These are phyloP conservation scores for Hyles lineata DNA, from an alignment of 2,888 invertebrate genomes.

Conservation along the genomic window DNA sequence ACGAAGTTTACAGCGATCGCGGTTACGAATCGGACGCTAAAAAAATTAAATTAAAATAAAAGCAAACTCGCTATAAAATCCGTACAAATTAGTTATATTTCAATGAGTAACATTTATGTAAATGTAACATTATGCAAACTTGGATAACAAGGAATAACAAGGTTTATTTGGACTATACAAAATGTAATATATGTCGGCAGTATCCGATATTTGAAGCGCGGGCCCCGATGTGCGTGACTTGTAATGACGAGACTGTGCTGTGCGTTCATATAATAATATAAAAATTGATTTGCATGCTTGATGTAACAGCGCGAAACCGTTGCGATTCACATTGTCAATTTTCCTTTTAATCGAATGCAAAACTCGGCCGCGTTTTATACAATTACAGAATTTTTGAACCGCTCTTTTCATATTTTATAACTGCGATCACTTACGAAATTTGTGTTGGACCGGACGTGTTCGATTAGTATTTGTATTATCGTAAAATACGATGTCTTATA, in stretches of 20 bases:
- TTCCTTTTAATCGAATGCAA: not conserved
- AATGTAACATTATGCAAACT: too few species aligned
- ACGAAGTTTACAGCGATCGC: too few species aligned
- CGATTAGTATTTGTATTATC: not conserved
- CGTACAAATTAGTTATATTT: too few species aligned
- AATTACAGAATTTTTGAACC: not conserved
- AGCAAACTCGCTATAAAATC: too few species aligned
- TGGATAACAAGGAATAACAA: too few species aligned
- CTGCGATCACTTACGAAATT: not conserved
- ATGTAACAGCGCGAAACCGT: constrained; percentile 4
- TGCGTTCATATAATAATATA: constrained; percentile 8
- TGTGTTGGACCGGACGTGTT: not conserved
- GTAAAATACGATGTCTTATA: constrained; percentile 1
- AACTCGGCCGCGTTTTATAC: not conserved
- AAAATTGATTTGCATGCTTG: constrained; percentile 26
- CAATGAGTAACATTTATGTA: too few species aligned
- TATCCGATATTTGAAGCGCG: not conserved
- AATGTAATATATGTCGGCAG: not conserved
- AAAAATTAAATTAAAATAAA: too few species aligned
- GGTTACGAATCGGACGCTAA: too few species aligned
- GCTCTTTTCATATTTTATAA: not conserved
- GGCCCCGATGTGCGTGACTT: constrained; percentile 10
- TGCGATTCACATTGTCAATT: not conserved
- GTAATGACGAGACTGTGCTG: not conserved
- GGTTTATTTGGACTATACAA: not conserved